These are phyloP conservation scores for Aphidoletes aphidimyza DNA, from an alignment of 2,888 invertebrate genomes.

Conservation along the genomic window DNA sequence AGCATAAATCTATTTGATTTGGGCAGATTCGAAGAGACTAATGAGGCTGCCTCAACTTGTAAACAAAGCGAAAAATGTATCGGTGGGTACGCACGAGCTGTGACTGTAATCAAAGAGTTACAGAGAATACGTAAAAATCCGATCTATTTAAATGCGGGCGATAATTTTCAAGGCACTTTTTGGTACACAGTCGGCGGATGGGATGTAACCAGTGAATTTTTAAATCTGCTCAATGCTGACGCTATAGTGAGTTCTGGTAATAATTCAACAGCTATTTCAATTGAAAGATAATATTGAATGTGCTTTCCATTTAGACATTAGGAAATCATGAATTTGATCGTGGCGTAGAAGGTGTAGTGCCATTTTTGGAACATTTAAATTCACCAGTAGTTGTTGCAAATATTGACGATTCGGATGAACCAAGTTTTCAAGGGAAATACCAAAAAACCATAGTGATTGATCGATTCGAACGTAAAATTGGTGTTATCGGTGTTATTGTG, in stretches of 20 bases:
- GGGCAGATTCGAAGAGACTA: slow-evolving; percentile 3
- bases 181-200: too few species aligned
- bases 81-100: slow-evolving; percentile 77
- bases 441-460: slow-evolving; percentile 74
- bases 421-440: slow-evolving; percentile 72
- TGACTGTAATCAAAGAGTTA: slow-evolving; percentile 69
- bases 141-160: too few species aligned
- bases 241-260: slow-evolving; percentile 58
- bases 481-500: slow-evolving; percentile 81
- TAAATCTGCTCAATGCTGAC: too few species aligned
- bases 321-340: slow-evolving; percentile 92
- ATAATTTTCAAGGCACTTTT: too few species aligned
- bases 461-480: slow-evolving; percentile 74
- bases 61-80: slow-evolving; percentile 68
- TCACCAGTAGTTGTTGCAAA: slow-evolving; percentile 80
- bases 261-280: too few species aligned
- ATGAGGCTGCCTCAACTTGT: not conserved
- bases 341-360: slow-evolving; percentile 76
- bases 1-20: not conserved
- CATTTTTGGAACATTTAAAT: slow-evolving; percentile 73
- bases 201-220: too few species aligned
- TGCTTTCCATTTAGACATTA: slow-evolving; percentile 74
- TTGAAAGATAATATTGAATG: too few species aligned
- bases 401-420: slow-evolving; percentile 77
- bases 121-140: slow-evolving; percentile 62